Conservation (phyloP, 2,888 invertebrate genomes). For the Drosophila pegasa region DNA sequence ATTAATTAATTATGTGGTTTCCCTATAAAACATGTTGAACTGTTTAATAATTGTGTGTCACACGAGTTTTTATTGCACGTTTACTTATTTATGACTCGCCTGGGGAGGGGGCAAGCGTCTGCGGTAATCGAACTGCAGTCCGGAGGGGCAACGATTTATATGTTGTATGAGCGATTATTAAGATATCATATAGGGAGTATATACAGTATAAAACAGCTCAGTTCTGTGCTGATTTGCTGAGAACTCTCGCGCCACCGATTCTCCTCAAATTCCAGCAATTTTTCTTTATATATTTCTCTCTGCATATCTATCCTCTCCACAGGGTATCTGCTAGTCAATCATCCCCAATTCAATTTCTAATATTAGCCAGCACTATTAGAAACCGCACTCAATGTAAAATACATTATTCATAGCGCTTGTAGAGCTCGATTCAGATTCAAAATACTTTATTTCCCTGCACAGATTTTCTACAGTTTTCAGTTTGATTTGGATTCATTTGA, state of each 20-base stretch:
- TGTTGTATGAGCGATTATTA: no score
- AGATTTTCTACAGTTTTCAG: constrained; percentile 12
- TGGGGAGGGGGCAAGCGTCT: neutral
- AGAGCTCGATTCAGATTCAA: constrained; percentile 11
- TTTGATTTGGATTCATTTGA: constrained; percentile 1
- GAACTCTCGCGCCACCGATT: no score
- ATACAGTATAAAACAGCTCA: neutral
- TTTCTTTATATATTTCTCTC: neutral
- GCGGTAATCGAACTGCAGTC: neutral
- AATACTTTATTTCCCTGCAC: constrained; percentile 7
- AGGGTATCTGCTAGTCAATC: neutral
- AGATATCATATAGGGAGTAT: neutral
- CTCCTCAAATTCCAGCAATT: neutral
- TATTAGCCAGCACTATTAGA: neutral
- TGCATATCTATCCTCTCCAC: neutral
- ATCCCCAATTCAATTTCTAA: neutral
- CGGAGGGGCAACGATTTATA: neutral
- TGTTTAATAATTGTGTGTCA: constrained; percentile 49
- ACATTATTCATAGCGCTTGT: neutral
- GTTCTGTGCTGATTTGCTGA: neutral
- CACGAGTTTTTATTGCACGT: constrained; percentile 7
- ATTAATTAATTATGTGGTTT: constrained; percentile 68
- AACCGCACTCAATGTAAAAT: constrained; percentile 17
- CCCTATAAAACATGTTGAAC: constrained; percentile 19
- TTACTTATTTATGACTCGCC: constrained; percentile 10